phyloP scores from a whole-genome alignment of 2,888 invertebrate genomes.

The Podabrus alpinus region DNA sequence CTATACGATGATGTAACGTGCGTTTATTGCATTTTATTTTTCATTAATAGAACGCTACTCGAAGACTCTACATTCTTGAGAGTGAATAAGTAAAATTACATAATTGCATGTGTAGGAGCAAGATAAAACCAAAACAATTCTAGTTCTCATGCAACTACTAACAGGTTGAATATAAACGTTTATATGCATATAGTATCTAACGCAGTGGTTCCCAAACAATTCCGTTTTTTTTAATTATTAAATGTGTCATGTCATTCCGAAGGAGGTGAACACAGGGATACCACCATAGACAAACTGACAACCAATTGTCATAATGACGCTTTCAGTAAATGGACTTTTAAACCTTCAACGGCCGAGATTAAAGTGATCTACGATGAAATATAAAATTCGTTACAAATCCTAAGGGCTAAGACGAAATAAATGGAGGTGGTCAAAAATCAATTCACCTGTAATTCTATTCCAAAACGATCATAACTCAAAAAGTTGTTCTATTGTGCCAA shows the following conservation, averaged over 20 bases:
- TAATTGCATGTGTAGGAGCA: conserved; percentile 3
- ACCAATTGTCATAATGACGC: too few relatives aligned
- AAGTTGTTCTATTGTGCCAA: conserved; percentile 6
- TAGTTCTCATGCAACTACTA: conserved; percentile 22
- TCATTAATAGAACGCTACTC: conserved; percentile 17
- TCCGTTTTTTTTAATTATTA: too few relatives aligned
- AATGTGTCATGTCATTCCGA: too few relatives aligned
- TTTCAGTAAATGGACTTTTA: too few relatives aligned
- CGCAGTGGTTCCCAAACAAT: not conserved
- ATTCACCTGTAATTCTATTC: conserved; percentile 11
- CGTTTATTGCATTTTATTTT: conserved; percentile 19
- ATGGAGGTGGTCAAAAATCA: not conserved
- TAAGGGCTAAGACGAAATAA: not conserved
- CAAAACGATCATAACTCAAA: conserved; percentile 11
- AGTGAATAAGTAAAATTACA: not conserved
- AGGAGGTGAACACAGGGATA: too few relatives aligned
- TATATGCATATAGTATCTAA: conserved; percentile 3
- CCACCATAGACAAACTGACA: too few relatives aligned
- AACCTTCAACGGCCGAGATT: not conserved
- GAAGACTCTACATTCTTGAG: conserved; percentile 28
- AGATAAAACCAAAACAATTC: conserved; percentile 30
- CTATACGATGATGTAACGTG: conserved; percentile 24
- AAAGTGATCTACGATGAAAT: not conserved
- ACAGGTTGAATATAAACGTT: conserved; percentile 22
- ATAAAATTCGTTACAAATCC: not conserved